Evolutionary conservation across 2,113 vertebrate genomes (phyloP).

Genomic region (Takifugu bimaculatus): DNA sequence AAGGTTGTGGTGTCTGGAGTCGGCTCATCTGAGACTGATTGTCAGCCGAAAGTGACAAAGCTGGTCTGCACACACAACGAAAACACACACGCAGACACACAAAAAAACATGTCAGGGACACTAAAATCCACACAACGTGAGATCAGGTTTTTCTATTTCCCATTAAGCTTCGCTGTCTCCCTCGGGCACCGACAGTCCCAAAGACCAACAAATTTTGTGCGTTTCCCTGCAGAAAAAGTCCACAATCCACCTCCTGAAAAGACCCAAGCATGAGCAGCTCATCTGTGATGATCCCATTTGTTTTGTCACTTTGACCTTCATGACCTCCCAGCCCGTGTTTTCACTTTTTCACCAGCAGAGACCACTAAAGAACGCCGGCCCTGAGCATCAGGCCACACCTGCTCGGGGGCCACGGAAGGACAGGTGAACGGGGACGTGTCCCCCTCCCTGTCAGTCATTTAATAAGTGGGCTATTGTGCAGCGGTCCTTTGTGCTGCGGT

Average conservation of each 20-base stretch:
- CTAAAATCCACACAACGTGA: not conserved
- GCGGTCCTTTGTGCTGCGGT: constrained; percentile 56
- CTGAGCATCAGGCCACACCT: constrained; percentile 1
- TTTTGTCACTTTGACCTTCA: not conserved
- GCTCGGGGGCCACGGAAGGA: constrained; percentile 35
- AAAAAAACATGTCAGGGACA: constrained; percentile 19
- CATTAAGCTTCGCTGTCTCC: constrained; percentile 1
- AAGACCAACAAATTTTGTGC: not conserved
- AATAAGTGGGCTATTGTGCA: constrained; percentile 66
- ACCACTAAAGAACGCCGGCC: not conserved
- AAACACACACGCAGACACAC: not conserved
- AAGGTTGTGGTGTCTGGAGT: constrained; percentile 9
- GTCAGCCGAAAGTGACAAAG: constrained; percentile 60
- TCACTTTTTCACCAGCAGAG: constrained; percentile 27
- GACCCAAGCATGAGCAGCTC: not conserved
- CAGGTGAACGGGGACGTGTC: constrained; percentile 56
- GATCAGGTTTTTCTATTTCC: constrained; percentile 10
- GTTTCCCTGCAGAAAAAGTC: not conserved
- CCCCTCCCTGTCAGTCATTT: constrained; percentile 61
- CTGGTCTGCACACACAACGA: constrained; percentile 32
- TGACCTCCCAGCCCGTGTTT: constrained; percentile 25
- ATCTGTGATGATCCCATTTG: not conserved
- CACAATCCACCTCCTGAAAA: not conserved
- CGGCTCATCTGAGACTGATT: constrained; percentile 33
- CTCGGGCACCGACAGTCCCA: not conserved